phyloP scores from a whole-genome alignment of 2,113 vertebrate genomes.

The Chaetodon trifascialis region DNA sequence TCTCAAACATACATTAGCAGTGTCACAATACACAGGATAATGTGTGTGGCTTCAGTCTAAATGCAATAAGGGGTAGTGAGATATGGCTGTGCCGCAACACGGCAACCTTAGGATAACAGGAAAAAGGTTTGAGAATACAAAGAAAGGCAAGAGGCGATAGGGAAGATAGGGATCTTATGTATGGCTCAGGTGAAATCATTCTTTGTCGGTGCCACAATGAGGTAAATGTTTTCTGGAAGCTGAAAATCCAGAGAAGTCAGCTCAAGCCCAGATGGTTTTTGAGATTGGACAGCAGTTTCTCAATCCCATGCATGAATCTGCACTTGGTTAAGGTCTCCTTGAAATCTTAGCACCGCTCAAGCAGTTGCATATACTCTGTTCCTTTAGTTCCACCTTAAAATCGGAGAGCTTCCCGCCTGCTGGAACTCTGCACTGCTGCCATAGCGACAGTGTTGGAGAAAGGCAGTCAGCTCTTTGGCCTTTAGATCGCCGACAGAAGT shows the following conservation, averaged over 20 bases:
- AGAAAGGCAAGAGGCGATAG: slow-evolving; percentile 27
- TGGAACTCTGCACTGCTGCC: slow-evolving; percentile 68
- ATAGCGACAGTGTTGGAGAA: slow-evolving; percentile 61
- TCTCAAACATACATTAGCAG: slow-evolving; percentile 74
- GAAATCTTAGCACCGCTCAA: slow-evolving; percentile 18
- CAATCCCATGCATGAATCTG: slow-evolving; percentile 52
- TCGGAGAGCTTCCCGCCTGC: slow-evolving; percentile 34
- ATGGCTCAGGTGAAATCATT: slow-evolving; percentile 48
- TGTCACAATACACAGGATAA: slow-evolving; percentile 61
- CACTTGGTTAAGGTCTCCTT: slow-evolving; percentile 58
- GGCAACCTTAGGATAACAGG: slow-evolving; percentile 34
- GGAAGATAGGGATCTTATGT: slow-evolving; percentile 41
- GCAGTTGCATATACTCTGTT: slow-evolving; percentile 34
- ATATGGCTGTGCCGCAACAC: slow-evolving; percentile 52
- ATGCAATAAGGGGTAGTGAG: slow-evolving; percentile 67
- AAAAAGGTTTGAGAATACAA: slow-evolving; percentile 54
- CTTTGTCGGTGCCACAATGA: slow-evolving; percentile 24
- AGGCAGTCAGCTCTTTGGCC: slow-evolving; percentile 51
- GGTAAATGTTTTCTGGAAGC: slow-evolving; percentile 32
- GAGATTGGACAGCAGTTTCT: slow-evolving; percentile 51
- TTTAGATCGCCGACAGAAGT: slow-evolving; percentile 50
- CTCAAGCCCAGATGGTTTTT: slow-evolving; percentile 45
- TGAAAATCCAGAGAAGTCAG: slow-evolving; percentile 27
- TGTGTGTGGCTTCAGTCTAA: slow-evolving; percentile 50
- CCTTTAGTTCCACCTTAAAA: slow-evolving; percentile 62